A percentile compares a stretch with the other conserved stretches of the same genome.
phyloP scores from a whole-genome alignment of 2,797 vertebrate genomes.

The Emys orbicularis region DNA sequence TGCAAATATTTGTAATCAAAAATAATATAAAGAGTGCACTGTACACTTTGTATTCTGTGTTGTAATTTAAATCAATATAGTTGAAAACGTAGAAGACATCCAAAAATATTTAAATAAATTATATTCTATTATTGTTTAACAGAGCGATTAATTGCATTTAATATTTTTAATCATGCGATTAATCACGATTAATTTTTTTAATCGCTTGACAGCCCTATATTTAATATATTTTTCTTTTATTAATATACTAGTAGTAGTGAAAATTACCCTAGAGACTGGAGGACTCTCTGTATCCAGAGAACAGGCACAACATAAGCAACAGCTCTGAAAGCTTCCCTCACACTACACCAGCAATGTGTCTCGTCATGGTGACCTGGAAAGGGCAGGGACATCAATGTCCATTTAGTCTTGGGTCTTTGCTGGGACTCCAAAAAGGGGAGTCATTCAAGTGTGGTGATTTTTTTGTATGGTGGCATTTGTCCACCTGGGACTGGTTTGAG shows the following conservation, averaged over 20 bases:
- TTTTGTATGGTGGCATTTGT: background rate
- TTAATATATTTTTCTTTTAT: constrained; percentile 70
- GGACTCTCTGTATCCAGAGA: constrained; percentile 28
- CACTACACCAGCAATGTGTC: background rate
- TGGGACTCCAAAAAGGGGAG: background rate
- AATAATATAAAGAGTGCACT: too few relatives aligned
- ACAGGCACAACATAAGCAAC: constrained; percentile 15
- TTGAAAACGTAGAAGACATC: too few relatives aligned
- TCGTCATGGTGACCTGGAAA: background rate
- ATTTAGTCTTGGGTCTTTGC: background rate
- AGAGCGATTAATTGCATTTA: too few relatives aligned
- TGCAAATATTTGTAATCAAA: too few relatives aligned
- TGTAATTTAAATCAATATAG: too few relatives aligned
- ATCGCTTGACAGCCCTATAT: too few relatives aligned
- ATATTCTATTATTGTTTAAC: too few relatives aligned
- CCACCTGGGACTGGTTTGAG: background rate
- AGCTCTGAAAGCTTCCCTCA: constrained; percentile 41
- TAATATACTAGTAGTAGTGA: constrained; percentile 67
- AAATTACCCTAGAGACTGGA: constrained; percentile 53
- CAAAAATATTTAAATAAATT: too few relatives aligned
- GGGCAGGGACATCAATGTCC: background rate
- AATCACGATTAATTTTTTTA: too few relatives aligned
- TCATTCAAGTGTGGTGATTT: background rate
- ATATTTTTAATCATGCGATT: too few relatives aligned
- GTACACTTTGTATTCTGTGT: too few relatives aligned